Base-by-base conservation (phyloP, 2,113 vertebrate species). In the Chloropsis cyanopogon region DNA sequence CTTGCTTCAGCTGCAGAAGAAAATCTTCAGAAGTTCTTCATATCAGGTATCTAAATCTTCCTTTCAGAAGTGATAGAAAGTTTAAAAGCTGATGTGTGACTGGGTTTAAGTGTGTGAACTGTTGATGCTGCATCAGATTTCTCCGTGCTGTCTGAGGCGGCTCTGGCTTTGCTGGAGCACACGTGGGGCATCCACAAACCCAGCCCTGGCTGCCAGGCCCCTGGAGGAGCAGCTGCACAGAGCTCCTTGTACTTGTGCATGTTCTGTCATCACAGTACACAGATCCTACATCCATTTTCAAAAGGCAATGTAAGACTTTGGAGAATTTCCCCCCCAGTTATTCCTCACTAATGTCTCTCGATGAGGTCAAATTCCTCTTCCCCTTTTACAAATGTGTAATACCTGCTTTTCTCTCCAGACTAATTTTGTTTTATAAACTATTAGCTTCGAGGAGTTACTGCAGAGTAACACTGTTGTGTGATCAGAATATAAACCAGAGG, bases 381-480 rank as follows among this genome's bases (percentile, higher is more conserved):
- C 71, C 53, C 68, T 69, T 44, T 44, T 5, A 88, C 54, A 90
- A 17, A 85, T 35, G 5, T 47, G 42, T 66, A 93, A 82, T 80
- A 59, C 35, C 81, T 61, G 14, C 33, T 92, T 77, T 81, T 88
- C 78, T 94, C 90, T 83, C 75, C 88, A 91, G 70, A 68, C 29
- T 63, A 77, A 85, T 92, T 95, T 56, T 80, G 65, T 31, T 93
- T 88, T 66, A 70, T 76, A 88, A 95, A 73, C 70, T 47, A 85
- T 88, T 93, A 90, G 71, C 50, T 82, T 91, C 75, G 61, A 90
- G 84, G 90, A 87, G 70, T 92, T 90, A 94, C 84, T 76, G 86
- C 91, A 72, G 89, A 95, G 87, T 94, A 82, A 88, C 49, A 18
- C 54, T 59, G 49, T 47, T 71, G 47, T 80, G 89, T 65, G 79